Evolutionary conservation across 92 coral and sea anemone genomes (phyloP).

Genomic region (Diadumene lineata): DNA sequence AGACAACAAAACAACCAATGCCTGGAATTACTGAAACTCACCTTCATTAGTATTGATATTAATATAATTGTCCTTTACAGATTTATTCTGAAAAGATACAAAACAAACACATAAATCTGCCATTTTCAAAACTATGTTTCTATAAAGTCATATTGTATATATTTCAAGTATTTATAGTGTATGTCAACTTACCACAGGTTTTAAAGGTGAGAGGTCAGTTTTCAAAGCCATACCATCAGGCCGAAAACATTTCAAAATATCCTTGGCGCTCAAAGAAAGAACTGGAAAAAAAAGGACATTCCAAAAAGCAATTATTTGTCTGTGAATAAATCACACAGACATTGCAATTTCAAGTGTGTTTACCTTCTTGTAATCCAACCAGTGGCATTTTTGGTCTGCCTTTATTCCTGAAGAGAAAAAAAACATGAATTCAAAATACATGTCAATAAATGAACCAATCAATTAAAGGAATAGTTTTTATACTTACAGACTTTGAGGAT

Average conservation of each 20-base stretch:
- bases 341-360: neutral
- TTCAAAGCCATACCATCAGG: conserved; percentile 77
- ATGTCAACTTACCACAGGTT: conserved; percentile 29
- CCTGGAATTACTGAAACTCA: neutral
- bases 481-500: conserved; percentile 49
- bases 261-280: conserved; percentile 58
- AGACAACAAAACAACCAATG: neutral
- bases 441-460: neutral
- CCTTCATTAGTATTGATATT: conserved; percentile 23
- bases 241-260: conserved; percentile 79
- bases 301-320: neutral
- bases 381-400: neutral
- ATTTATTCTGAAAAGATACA: conserved; percentile 7
- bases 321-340: neutral
- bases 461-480: neutral
- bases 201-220: conserved; percentile 53
- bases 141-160: no score
- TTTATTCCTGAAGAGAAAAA: neutral
- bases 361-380: neutral
- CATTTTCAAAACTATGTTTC: neutral
- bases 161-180: neutral
- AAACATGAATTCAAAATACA: no score
- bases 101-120: neutral
- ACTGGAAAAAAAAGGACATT: conserved; percentile 16
- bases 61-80: conserved; percentile 4